Evolutionary conservation across 1,140 invertebrate genomes (phyloP).

Genomic region (Meteorus sp.): DNA sequence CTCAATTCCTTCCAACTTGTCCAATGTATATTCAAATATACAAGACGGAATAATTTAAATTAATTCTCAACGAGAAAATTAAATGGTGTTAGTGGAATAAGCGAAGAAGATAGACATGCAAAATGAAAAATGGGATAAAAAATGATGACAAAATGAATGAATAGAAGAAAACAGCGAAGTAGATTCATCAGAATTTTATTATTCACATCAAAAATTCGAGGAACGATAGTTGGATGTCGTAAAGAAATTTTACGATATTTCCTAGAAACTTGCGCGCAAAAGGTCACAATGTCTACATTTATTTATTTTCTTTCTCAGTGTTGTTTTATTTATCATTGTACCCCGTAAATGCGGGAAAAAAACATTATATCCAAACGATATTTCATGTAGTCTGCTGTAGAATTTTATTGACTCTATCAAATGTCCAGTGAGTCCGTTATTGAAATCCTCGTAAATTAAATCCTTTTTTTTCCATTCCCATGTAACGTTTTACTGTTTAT

Average conservation of each 20-base stretch:
- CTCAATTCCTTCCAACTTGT: constrained; percentile 3
- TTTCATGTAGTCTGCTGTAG: background rate
- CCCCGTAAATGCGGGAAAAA: too few relatives aligned
- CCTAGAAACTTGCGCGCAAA: background rate
- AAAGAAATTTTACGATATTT: constrained; percentile 13
- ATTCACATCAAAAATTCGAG: background rate
- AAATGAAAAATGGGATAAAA: too few relatives aligned
- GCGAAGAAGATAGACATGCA: background rate
- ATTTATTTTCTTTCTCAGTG: background rate
- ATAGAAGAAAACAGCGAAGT: background rate
- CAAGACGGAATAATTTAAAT: constrained; percentile 6
- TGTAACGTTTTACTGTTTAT: background rate
- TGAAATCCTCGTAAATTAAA: too few relatives aligned
- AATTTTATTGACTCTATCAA: background rate
- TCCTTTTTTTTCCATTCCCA: too few relatives aligned
- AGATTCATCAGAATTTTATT: background rate
- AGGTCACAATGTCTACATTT: constrained; percentile 2
- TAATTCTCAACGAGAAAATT: constrained; percentile 1
- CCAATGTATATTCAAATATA: background rate
- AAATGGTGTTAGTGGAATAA: too few relatives aligned
- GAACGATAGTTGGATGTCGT: constrained; percentile 6
- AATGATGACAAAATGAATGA: background rate
- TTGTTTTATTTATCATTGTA: background rate
- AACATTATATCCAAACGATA: background rate
- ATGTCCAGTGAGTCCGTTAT: too few relatives aligned